Evolutionary conservation across 2,797 vertebrate species (phyloP), one percentile per base, ranked within the genome.

Genomic region (Apogon hyalosoma): DNA sequence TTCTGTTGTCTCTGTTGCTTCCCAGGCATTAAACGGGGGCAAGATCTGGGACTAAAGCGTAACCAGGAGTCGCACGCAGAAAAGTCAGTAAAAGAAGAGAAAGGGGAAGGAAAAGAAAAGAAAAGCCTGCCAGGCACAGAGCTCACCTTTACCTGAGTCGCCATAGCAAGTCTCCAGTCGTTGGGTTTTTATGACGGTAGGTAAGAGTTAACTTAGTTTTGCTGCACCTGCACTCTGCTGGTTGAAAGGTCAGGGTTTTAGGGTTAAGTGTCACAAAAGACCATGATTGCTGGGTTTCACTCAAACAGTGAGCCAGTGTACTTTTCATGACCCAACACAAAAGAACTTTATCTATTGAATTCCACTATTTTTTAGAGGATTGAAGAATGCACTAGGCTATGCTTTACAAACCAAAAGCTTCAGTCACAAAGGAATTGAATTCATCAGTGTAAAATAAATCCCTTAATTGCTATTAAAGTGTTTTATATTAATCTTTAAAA

Each of bases 131-230:
- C 79, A 31, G 82, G 79, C 72, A 71, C 69, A 62, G 82, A 83
- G 80, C 85, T 80, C 85, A 88, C 82, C 83, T 79, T 70, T 79
- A 89, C 78, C 89, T 75, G 67, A 83, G 90, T 89, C 87, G 67
- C 59, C 73, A 36, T 71, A 76, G 64, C 69, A 55, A 79, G 69
- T 60, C 67, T 79, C 62, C 69, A 39, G 45, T 62, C 70, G 75
- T 71, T 78, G 63, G 80, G 75, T 80, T 93, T 57, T 92, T 91
- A 92, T 92, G 90, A 92, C 78, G 92, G 92, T 93, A 57, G 45
- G 55, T 33, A 91, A 90, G 90, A 77, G 43, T 71, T 69, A 1
- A 5, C 21, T 68, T 72, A 69, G 66, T 21, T 18, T 40, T 28
- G 36, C 50, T 79, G 54, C 73, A 87, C 77, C 78, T 86, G 71